Evolutionary conservation across 1,140 invertebrate species (phyloP), one percentile per base, ranked within the genome.

Genomic region (Teleogryllus occipitalis): DNA sequence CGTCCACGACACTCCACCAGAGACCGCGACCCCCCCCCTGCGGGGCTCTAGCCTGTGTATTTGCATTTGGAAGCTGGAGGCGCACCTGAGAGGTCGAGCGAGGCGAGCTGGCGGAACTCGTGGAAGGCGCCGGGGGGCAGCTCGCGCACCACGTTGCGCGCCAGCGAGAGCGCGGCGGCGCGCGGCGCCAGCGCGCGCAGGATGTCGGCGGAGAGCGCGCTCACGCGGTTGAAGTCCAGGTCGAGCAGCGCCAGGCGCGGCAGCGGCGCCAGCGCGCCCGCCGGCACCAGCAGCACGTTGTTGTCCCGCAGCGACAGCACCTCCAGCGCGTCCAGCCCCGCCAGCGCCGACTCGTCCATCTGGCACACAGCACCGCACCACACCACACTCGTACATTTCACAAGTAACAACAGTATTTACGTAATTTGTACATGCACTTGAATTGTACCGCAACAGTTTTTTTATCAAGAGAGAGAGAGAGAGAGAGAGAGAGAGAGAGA

Each of bases 141-240:
- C 87, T 97, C 95, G 74, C 95, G 89, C 15, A 97, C 94, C 1
- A 97, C 91, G 86, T 97, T 98, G 81, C 94, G 90, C 0, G 93
- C 92, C 21, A 97, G 85, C 8, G 91, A 90, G 46, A 96, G 84
- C 48, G 86, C 88, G n/a, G 88, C 91, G 0, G 92, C 88, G 83
- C 86, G 86, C 77, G 89, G 88, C 0, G 91, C 90, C 21, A 91
- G 86, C 1, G 93, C 90, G 79, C 90, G 87, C 10, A 95, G 86
- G 77, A 94, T 91, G 81, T 95, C 93, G n/a, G 89, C 90, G 0
- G 94, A 95, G 8, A 97, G 85, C 6, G 94, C 95, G 0, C 94
- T 93, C 8, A 98, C 93, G 81, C 95, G 88, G 85, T 98, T 98
- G 84, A 92, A 96, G 81, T 95, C 94, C 81, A 97, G 84, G 82